These are phyloP conservation scores for Sturnira hondurensis DNA, from an alignment of 2,113 vertebrate species.

Conservation along the genomic window DNA sequence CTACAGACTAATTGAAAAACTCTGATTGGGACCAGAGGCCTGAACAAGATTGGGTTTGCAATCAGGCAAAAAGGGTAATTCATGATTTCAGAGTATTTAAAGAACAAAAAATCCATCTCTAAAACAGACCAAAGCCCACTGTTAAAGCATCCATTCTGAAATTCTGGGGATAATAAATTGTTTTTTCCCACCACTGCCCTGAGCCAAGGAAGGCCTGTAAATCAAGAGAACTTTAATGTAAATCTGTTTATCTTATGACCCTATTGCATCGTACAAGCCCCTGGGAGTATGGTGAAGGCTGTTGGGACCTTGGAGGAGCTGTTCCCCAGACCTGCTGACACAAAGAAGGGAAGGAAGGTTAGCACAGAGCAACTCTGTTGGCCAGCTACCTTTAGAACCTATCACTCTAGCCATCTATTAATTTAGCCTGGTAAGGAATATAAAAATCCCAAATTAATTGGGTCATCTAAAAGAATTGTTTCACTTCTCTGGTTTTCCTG, in stretches of 20 bases:
- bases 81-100: background rate
- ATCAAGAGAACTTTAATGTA: background rate
- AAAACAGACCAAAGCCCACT: background rate
- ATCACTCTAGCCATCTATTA: background rate
- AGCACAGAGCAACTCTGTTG: background rate
- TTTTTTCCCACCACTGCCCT: background rate
- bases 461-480: background rate
- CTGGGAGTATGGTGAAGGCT: background rate
- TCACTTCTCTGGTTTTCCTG: background rate
- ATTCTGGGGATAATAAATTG: background rate
- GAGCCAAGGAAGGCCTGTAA: background rate
- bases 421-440: background rate
- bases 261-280: background rate
- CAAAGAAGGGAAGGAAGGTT: background rate
- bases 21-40: background rate
- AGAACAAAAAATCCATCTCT: background rate
- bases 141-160: background rate
- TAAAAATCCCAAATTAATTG: background rate
- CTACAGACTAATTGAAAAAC: background rate
- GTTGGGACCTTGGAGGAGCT: background rate
- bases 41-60: background rate
- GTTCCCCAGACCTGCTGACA: background rate
- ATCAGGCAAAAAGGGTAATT: background rate
- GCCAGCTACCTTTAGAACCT: background rate
- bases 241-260: background rate